These are phyloP conservation scores for Pteropus alecto DNA, from an alignment of 2,113 vertebrate species.

Conservation along the genomic window DNA sequence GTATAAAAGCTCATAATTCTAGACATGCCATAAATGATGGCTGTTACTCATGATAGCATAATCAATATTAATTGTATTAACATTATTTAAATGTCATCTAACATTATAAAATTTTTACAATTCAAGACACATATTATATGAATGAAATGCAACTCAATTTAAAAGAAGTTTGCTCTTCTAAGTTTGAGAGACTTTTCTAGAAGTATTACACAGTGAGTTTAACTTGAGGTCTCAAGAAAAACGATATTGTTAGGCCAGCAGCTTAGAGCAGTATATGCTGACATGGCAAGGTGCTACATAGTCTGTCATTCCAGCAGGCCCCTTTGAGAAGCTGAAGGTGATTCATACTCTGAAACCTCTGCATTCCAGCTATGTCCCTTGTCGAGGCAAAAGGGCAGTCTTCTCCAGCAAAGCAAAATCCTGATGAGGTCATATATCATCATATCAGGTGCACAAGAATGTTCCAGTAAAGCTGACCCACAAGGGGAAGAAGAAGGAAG, in stretches of 20 bases:
- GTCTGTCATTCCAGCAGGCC: background rate
- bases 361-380: background rate
- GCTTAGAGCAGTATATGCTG: background rate
- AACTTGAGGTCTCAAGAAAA: background rate
- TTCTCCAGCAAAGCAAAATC: background rate
- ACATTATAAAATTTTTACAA: background rate
- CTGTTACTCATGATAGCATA: background rate
- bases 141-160: background rate
- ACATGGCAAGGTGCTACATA: fast-evolving
- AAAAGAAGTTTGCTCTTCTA: background rate
- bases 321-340: background rate
- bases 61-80: background rate
- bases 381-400: background rate
- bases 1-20: background rate
- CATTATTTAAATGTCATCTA: background rate
- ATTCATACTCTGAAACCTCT: background rate
- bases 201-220: background rate
- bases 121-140: background rate
- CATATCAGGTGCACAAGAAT: background rate
- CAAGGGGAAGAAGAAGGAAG: background rate
- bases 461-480: background rate
- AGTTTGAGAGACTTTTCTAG: background rate
- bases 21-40: no score
- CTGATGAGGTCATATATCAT: background rate
- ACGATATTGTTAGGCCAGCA: fast-evolving